Conservation (phyloP, 64 coral and sea anemone species). For the Trachythela sp. region DNA sequence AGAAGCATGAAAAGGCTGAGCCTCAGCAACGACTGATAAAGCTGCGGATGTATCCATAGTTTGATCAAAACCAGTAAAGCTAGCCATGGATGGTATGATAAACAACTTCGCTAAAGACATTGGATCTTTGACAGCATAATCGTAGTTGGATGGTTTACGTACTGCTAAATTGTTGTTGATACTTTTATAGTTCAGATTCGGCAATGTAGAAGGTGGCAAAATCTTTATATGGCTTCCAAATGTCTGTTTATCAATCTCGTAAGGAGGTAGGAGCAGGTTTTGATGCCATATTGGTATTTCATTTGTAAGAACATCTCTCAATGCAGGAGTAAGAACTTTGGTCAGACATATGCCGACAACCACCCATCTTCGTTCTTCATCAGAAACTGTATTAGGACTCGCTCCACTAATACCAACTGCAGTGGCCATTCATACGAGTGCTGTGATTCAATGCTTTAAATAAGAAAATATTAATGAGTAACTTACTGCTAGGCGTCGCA, state of each 20-base stretch:
- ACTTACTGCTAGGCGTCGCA: too few relatives aligned
- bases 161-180: background rate
- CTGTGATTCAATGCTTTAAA: too few relatives aligned
- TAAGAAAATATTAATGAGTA: background rate
- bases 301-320: conserved; percentile 6
- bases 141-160: background rate
- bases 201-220: background rate
- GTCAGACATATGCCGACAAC: conserved; percentile 44
- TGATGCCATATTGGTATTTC: background rate
- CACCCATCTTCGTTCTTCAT: conserved; percentile 56
- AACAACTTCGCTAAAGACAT: background rate
- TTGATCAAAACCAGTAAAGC: background rate
- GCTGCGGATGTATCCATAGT: too few relatives aligned
- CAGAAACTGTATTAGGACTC: too few relatives aligned
- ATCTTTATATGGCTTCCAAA: background rate
- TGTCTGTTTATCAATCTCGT: background rate
- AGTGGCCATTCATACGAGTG: too few relatives aligned
- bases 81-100: background rate
- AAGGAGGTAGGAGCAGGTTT: background rate
- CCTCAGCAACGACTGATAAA: too few relatives aligned
- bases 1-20: too few relatives aligned
- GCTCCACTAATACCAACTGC: background rate
- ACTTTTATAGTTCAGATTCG: background rate
- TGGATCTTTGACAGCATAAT: background rate
- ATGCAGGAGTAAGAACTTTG: background rate